Percentiles rank a stretch among this genome's conserved stretches.
Conservation (phyloP, 2,888 invertebrate species). For the Diarsia mendica region DNA sequence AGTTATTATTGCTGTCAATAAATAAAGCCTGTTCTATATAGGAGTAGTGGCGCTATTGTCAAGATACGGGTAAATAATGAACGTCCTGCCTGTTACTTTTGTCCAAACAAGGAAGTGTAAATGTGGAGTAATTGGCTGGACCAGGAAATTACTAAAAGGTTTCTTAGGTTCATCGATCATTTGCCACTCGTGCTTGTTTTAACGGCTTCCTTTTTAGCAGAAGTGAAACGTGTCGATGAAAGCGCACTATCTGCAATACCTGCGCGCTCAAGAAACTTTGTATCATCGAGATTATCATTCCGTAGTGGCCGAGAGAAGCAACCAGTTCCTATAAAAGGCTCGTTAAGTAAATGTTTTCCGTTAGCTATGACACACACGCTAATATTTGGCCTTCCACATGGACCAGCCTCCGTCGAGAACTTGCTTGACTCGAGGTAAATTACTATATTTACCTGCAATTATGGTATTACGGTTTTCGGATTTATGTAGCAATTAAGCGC, state of each 20-base stretch:
- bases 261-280: constrained; percentile 51
- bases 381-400: constrained; percentile 73
- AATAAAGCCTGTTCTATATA: constrained; percentile 76
- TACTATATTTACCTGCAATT: constrained; percentile 77
- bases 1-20: constrained; percentile 70
- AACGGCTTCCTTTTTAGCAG: constrained; percentile 73
- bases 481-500: constrained; percentile 77
- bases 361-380: constrained; percentile 77
- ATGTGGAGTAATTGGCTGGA: constrained; percentile 79
- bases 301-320: constrained; percentile 66
- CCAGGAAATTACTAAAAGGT: constrained; percentile 79
- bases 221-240: constrained; percentile 71
- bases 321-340: constrained; percentile 79
- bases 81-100: constrained; percentile 77
- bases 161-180: constrained; percentile 79
- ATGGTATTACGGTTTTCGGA: constrained; percentile 73
- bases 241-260: constrained; percentile 63
- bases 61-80: constrained; percentile 79
- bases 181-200: constrained; percentile 69
- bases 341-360: constrained; percentile 75
- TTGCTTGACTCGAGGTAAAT: constrained; percentile 71
- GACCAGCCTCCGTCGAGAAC: constrained; percentile 55
- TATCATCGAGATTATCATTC: constrained; percentile 69
- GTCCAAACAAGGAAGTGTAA: constrained; percentile 82
- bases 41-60: constrained; percentile 74